A percentile compares a stretch with the other conserved stretches of the same genome.
Evolutionary conservation across 2,888 invertebrate species (phyloP).

Genomic region (Erebia epiphron): DNA sequence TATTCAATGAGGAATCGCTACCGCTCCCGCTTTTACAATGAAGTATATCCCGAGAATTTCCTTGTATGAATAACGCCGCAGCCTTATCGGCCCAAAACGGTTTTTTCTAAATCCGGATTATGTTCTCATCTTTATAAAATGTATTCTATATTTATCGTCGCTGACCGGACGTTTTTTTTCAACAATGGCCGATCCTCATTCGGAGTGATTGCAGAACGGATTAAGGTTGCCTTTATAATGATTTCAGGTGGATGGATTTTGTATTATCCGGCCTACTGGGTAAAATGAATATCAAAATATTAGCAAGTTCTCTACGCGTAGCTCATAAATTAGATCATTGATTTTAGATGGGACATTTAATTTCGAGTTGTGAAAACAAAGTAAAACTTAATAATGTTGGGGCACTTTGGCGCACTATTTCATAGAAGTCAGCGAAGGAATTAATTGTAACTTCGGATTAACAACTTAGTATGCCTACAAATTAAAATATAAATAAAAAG

Average conservation of each 20-base stretch:
- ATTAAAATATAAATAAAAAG: no score
- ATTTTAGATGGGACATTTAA: no score
- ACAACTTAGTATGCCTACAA: no score
- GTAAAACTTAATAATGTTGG: no score
- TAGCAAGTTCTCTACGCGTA: conserved; percentile 17
- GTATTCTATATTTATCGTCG: conserved; percentile 72
- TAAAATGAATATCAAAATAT: conserved; percentile 18
- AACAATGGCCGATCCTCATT: conserved; percentile 65
- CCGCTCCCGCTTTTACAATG: background rate
- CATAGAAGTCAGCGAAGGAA: no score
- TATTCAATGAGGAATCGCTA: conserved; percentile 6
- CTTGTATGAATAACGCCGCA: conserved; percentile 32
- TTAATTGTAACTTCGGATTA: no score
- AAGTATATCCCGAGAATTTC: conserved; percentile 10
- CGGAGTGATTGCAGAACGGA: conserved; percentile 57
- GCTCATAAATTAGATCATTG: background rate
- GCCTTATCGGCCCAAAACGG: conserved; percentile 29
- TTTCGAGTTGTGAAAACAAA: no score
- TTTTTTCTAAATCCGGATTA: conserved; percentile 64
- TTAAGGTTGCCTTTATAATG: conserved; percentile 54
- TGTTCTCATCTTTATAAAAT: conserved; percentile 67
- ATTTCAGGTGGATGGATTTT: conserved; percentile 51
- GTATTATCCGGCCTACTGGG: conserved; percentile 46
- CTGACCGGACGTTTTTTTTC: conserved; percentile 69
- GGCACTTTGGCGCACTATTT: no score